These are phyloP conservation scores for Ormyrus thymus DNA, from an alignment of 2,888 invertebrate genomes.

Conservation along the genomic window DNA sequence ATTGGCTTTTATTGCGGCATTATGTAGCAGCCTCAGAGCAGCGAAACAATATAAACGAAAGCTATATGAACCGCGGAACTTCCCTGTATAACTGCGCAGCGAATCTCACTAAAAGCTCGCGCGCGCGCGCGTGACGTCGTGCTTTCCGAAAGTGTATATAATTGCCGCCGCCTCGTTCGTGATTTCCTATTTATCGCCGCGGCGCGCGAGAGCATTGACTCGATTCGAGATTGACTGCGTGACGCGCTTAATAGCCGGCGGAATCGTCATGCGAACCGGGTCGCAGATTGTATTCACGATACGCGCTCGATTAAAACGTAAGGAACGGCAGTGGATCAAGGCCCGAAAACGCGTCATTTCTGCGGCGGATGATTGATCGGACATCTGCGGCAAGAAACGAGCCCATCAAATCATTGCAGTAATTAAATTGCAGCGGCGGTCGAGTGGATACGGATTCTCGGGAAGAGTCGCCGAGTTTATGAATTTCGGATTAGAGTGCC, in stretches of 20 bases:
- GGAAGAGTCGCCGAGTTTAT: not conserved
- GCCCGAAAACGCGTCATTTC: constrained; percentile 43
- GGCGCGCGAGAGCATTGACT: not conserved
- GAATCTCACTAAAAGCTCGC: too few relatives aligned
- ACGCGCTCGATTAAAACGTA: not conserved
- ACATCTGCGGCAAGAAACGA: not conserved
- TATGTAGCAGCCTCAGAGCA: too few relatives aligned
- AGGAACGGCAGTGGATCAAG: constrained; percentile 41
- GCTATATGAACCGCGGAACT: too few relatives aligned
- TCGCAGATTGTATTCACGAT: not conserved
- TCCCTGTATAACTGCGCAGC: too few relatives aligned
- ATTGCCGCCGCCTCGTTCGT: too few relatives aligned
- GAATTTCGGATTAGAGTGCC: not conserved
- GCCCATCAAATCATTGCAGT: constrained; percentile 52
- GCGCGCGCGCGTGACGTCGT: too few relatives aligned
- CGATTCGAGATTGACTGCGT: not conserved
- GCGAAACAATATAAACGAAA: too few relatives aligned
- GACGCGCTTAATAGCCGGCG: not conserved
- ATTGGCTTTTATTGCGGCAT: too few relatives aligned
- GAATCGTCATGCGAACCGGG: not conserved
- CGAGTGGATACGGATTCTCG: constrained; percentile 28
- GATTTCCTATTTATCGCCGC: too few relatives aligned
- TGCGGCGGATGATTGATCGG: constrained; percentile 35
- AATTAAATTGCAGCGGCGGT: constrained; percentile 42
- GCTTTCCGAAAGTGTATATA: too few relatives aligned